Conservation (phyloP, 2,797 vertebrate species). For the Sarcoramphus papa region DNA sequence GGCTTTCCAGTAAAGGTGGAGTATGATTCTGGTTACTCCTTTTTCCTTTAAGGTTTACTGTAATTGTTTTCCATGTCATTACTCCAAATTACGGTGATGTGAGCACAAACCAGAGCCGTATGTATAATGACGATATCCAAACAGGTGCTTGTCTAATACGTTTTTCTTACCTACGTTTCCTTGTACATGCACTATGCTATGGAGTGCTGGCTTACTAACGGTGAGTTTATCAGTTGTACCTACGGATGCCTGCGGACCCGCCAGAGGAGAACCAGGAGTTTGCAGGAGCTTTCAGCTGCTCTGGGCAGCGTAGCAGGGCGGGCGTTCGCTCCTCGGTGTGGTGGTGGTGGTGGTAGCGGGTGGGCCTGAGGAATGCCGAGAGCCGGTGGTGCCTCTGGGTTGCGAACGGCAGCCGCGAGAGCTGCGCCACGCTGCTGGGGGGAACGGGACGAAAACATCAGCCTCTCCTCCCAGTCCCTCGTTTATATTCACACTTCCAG, state of each 20-base stretch:
- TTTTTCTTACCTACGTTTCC: not conserved
- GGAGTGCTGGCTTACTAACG: not conserved
- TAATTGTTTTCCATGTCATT: not conserved
- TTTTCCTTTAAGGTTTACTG: not conserved
- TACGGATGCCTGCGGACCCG: fast-evolving
- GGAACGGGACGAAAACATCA: fast-evolving
- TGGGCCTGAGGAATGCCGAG: not conserved
- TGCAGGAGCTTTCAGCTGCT: fast-evolving
- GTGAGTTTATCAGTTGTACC: not conserved
- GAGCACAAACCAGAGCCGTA: not conserved
- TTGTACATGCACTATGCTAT: fast-evolving
- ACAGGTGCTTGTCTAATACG: not conserved
- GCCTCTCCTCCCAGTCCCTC: not conserved
- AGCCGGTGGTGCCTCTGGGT: not conserved
- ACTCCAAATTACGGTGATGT: not conserved
- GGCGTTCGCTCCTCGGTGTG: fast-evolving
- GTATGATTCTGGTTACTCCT: not conserved
- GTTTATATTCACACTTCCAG: fast-evolving
- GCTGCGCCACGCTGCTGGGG: not conserved
- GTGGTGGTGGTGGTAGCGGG: no score
- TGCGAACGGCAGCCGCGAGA: not conserved
- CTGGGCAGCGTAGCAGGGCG: not conserved
- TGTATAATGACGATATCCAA: not conserved
- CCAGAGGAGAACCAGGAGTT: not conserved
- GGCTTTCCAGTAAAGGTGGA: not conserved